Evolutionary conservation across 2,888 invertebrate species (phyloP).

Genomic region (Philhelius pedissequus): DNA sequence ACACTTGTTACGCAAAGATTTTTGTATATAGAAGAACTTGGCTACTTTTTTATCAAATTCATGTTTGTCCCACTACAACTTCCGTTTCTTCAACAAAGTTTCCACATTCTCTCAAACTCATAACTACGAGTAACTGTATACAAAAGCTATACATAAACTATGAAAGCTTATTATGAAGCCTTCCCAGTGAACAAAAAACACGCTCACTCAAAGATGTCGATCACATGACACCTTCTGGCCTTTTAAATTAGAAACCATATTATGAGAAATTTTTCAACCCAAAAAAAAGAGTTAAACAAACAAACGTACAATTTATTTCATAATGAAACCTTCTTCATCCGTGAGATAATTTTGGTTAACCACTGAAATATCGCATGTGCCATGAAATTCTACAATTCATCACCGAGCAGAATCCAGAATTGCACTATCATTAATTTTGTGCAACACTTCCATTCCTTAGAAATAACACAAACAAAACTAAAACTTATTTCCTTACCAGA

Average conservation of each 20-base stretch:
- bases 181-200: too few relatives aligned
- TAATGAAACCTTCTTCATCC: conserved; percentile 17
- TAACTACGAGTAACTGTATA: too few relatives aligned
- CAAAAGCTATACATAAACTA: too few relatives aligned
- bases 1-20: too few relatives aligned
- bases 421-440: conserved; percentile 46
- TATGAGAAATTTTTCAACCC: background rate
- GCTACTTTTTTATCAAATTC: too few relatives aligned
- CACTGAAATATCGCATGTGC: conserved; percentile 49
- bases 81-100: too few relatives aligned
- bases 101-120: too few relatives aligned
- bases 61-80: too few relatives aligned
- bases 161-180: too few relatives aligned
- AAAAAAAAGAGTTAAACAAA: background rate
- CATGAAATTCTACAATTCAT: conserved; percentile 30
- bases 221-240: conserved; percentile 42
- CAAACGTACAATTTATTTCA: background rate
- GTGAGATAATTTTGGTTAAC: conserved; percentile 25
- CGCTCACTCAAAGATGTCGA: too few relatives aligned
- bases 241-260: conserved; percentile 40
- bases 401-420: conserved; percentile 31
- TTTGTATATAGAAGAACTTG: too few relatives aligned
- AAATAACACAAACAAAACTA: conserved; percentile 1
- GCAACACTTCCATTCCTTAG: conserved; percentile 62
- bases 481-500: conserved; percentile 62